Evolutionary conservation across 2,797 vertebrate genomes (phyloP), one percentile per base, ranked within the genome.

Genomic region (Bufotes viridis): DNA sequence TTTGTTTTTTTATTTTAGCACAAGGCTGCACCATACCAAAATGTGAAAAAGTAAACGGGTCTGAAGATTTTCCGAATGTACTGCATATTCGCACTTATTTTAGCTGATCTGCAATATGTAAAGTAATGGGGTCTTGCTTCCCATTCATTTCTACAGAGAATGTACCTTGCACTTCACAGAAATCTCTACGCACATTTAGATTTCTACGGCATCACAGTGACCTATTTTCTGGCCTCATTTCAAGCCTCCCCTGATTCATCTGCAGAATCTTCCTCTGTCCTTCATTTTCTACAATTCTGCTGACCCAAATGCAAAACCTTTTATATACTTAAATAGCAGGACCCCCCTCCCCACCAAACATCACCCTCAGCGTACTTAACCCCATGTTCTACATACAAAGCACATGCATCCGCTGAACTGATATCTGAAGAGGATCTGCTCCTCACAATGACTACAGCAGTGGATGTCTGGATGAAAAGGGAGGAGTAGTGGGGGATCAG

Each of bases 231-330:
- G 67, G 82, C 67, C 69, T 84, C 82, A 13, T 60, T 58, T 84
- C 18, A n/a, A 57, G 17, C 6, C 67, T 60, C 82, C 69, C 82
- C 70, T 49, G 70, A 60, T 49, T 72, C 69, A 15, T 84, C 26
- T 20, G 24, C 18, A 69, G 20, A 13, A 57, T 72, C 82, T 58
- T 49, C 55, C 55, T 65, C 53, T 26, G 26, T 22, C 53, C 67
- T 60, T 80, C 78, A 80, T 60, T 29, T 57, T 11, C 26, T 78
- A 34, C 57, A 80, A 57, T 80, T 80, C 78, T 60, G 57, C 26
- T 84, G 82, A 84, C 82, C 82, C 82, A 84, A 57, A 84, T 74
- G 74, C 55, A 58, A 42, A 42, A 55, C 69, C 82, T 74, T 72
- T 15, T 55, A 42, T 29, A 42, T 3, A 80, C 24, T 80, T 17